These are phyloP conservation scores for Diplolepis rosae DNA, from an alignment of 2,888 invertebrate genomes.

Conservation along the genomic window DNA sequence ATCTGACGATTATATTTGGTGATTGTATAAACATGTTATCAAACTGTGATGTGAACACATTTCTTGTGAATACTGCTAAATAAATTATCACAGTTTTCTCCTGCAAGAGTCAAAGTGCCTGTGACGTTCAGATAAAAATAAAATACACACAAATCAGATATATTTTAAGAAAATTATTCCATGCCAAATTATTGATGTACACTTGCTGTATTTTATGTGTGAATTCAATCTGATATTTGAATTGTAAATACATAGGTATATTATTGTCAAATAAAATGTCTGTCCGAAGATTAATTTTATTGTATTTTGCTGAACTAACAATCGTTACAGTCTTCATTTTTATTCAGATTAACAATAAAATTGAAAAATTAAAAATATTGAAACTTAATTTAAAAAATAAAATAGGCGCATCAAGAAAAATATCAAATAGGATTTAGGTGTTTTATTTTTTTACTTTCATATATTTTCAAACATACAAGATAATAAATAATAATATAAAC, in stretches of 20 bases:
- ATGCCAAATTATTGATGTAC: constrained; percentile 29
- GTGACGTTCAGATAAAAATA: constrained; percentile 47
- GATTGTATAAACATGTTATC: constrained; percentile 23
- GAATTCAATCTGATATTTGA: constrained; percentile 20
- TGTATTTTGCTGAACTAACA: too few species aligned
- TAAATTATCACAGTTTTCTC: constrained; percentile 54
- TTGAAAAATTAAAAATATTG: neutral
- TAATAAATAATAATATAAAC: constrained; percentile 17
- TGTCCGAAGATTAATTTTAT: neutral
- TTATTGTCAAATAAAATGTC: constrained; percentile 27
- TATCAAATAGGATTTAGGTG: neutral
- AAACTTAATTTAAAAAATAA: neutral
- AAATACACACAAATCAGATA: constrained; percentile 27
- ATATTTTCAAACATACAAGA: neutral
- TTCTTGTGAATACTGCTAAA: constrained; percentile 29
- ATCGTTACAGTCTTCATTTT: too few species aligned
- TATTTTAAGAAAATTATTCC: constrained; percentile 14
- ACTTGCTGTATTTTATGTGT: constrained; percentile 26
- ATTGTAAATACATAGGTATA: constrained; percentile 29
- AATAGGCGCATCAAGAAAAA: neutral
- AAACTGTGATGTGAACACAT: constrained; percentile 34
- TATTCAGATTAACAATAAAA: too few species aligned
- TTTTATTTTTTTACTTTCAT: neutral
- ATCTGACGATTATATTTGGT: neutral
- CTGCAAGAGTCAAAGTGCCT: constrained; percentile 68